These are phyloP conservation scores for Premnoplex brunnescens DNA, from an alignment of 2,797 vertebrate species.

Conservation along the genomic window DNA sequence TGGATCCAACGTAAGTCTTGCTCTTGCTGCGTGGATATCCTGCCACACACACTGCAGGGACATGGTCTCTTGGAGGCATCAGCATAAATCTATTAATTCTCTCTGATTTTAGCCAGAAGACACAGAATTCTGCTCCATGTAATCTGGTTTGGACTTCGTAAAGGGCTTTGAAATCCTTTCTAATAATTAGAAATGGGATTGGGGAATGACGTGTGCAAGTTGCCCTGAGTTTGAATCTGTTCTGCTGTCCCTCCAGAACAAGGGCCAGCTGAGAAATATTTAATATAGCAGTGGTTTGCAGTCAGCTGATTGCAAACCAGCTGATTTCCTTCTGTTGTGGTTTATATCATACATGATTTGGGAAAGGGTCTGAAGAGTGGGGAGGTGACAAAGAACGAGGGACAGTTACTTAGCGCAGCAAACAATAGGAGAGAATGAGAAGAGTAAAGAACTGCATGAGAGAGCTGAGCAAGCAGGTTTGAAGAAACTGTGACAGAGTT, in stretches of 20 bases:
- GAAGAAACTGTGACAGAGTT: neutral
- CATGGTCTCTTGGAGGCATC: neutral
- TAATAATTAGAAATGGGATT: neutral
- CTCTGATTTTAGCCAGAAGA: neutral
- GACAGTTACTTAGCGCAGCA: neutral
- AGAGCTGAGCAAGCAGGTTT: neutral
- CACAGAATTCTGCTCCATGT: neutral
- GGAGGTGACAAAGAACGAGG: neutral
- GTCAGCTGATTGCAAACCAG: neutral
- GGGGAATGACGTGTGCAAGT: neutral
- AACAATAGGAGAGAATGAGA: neutral
- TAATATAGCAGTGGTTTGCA: neutral
- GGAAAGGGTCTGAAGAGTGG: neutral
- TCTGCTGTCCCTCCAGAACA: neutral
- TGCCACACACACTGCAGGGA: neutral
- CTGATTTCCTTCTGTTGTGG: neutral
- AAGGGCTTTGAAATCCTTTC: neutral
- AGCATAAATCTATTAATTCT: neutral
- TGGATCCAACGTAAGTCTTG: conserved; percentile 79
- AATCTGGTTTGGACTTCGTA: neutral
- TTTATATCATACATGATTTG: neutral
- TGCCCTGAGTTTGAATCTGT: neutral
- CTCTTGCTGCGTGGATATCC: neutral
- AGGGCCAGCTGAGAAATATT: neutral
- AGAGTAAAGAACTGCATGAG: neutral